These are phyloP conservation scores for Suricata suricatta DNA, from an alignment of 2,113 vertebrate genomes.

Conservation along the genomic window DNA sequence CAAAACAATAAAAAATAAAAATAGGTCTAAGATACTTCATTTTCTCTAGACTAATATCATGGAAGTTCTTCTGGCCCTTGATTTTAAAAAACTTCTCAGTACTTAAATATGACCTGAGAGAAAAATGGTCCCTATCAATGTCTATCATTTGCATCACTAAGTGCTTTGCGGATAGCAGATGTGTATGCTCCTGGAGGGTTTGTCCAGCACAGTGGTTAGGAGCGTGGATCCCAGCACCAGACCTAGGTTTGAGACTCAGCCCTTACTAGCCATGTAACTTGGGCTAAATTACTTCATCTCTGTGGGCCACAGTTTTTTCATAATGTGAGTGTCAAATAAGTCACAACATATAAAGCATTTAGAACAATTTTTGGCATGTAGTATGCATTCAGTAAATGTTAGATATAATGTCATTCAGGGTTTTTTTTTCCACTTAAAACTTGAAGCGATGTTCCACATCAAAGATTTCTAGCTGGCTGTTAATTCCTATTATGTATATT, in stretches of 20 bases:
- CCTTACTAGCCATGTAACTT: not conserved
- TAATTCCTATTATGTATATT: not conserved
- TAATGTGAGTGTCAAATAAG: not conserved
- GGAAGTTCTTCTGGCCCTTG: not conserved
- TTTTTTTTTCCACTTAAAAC: not conserved
- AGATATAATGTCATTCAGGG: not conserved
- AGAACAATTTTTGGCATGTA: not conserved
- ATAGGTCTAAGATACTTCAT: not conserved
- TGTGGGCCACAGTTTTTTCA: not conserved
- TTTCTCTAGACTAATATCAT: not conserved
- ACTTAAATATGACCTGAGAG: not conserved
- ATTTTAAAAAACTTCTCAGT: conserved; percentile 46
- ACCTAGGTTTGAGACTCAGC: not conserved
- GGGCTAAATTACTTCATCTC: not conserved
- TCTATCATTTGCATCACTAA: not conserved
- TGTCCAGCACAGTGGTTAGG: not conserved
- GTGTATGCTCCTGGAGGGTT: too few relatives aligned
- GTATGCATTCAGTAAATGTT: not conserved
- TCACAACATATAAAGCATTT: not conserved
- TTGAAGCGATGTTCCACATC: not conserved
- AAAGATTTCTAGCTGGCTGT: not conserved
- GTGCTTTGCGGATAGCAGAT: not conserved
- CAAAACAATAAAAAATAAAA: conserved; percentile 11
- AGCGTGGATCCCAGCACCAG: not conserved
- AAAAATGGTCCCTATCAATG: not conserved